Base-by-base conservation (phyloP, 2,797 vertebrate genomes). In the Takifugu rubripes region DNA sequence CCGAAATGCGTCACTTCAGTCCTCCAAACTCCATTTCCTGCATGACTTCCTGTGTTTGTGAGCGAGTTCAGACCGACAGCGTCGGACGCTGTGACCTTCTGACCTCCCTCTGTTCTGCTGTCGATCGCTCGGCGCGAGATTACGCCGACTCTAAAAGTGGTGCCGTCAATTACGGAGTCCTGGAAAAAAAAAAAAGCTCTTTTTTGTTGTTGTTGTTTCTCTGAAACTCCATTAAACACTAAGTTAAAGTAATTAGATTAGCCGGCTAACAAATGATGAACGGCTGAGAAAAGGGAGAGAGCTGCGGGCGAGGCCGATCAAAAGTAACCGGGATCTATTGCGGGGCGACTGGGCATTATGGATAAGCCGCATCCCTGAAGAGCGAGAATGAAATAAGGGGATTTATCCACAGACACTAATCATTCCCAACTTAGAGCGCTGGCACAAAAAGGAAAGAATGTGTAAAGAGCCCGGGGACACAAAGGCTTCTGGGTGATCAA, bases 401-500 rank as follows among this genome's bases (percentile, higher is more conserved):
- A 83, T 87, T 89, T 85, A 78, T 82, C 81, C 76, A 70, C 75
- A 80, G 82, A 85, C 78, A 84, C 87, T 87, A 87, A 89, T 87
- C 87, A 85, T 86, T 85, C 78, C 78, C 74, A 85, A 85, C 85
- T 84, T 79, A 75, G 77, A 75, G 81, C 73, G 72, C 74, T 63
- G 82, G 79, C 75, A 84, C 78, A 82, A 84, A 86, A 86, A 83
- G 71, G 75, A 55, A 85, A 81, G 85, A 87, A 85, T 87, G 84
- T 82, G 82, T 85, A 84, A 83, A 88, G 84, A 84, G 79, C 71
- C 74, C 42, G 15, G 59, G 70, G 75, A 79, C 84, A 89, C 87
- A 90, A 90, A 89, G 74, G 87, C 69, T 66, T 80, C 54, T 79
- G 68, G 51, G 73, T 84, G 85, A 91, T 90, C 88, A 91, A 91